Base-by-base conservation (phyloP, 2,113 vertebrate species). In the Nipponia nippon region DNA sequence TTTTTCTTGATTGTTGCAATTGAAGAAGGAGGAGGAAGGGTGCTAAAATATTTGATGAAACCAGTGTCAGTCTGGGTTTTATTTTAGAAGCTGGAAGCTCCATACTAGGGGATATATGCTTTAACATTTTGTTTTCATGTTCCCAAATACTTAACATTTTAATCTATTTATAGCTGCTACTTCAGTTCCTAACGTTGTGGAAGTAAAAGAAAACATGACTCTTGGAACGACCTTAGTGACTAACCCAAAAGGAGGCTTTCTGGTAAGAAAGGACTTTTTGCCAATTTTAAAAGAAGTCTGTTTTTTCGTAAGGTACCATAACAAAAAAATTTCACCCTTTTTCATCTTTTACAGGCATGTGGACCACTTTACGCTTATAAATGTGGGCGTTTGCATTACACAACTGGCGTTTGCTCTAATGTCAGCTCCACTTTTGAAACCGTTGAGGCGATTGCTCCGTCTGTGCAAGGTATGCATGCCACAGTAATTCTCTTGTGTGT, bases 121-220 rank as follows among this genome's bases (percentile, higher is more conserved):
- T 97, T 72, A 89, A 82, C 67, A 70, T 96, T 97, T 96, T 94
- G 69, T 93, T 97, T 97, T 87, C 58, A 67, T 71, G 52, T 88
- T 96, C 95, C 83, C 77, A 93, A 84, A 93, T 91, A 90, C 85
- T 95, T 96, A 78, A 93, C 94, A 93, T 87, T 93, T 94, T 95
- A 58, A 94, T 98, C 94, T 97, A 88, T 98, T 98, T 98, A 94
- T 97, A 99, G 98, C 92, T 59, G 56, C 95, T 96, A 99, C 99
- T 91, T 99, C 99, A 56, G 98, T 99, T 97, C 98, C 99, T 89
- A 98, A 99, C 27, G 96, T 99, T 29, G 97, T 97, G 22, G 99
- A 99, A 98, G 98, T 99, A 95, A 99, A 99, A 94, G 99, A 99
- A 98, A 99, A 99, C 97, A 99, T 99, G 99, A 99, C 99, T 49